Percentiles rank a stretch among this genome's conserved stretches.
phyloP scores from a whole-genome alignment of 2,888 invertebrate genomes.

The Scaptomyza caliginosa region DNA sequence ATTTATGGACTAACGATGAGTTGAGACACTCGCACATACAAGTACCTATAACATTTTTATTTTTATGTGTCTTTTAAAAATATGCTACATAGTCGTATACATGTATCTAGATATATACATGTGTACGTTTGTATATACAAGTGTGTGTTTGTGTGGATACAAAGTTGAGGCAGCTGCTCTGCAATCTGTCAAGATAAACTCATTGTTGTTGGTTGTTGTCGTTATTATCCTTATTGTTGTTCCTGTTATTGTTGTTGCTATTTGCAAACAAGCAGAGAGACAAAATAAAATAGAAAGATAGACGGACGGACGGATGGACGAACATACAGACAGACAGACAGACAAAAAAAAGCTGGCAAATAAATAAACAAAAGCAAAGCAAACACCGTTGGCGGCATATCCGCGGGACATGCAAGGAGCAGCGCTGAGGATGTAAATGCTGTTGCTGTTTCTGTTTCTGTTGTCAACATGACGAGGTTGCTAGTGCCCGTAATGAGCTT shows the following conservation, averaged over 20 bases:
- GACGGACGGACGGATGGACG: conserved; percentile 18
- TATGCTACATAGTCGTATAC: conserved; percentile 8
- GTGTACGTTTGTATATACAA: background rate
- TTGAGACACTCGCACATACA: background rate
- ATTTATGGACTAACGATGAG: conserved; percentile 8
- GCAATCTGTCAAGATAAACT: conserved; percentile 74
- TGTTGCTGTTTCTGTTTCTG: conserved; percentile 20
- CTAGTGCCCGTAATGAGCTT: conserved; percentile 69
- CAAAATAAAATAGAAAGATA: conserved; percentile 43
- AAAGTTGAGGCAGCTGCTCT: conserved; percentile 43
- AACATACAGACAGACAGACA: conserved; percentile 30
- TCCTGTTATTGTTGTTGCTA: conserved; percentile 42
- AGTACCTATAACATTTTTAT: conserved; percentile 10
- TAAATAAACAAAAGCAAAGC: conserved; percentile 73
- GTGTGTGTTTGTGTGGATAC: conserved; percentile 6
- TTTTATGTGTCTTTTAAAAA: conserved; percentile 6
- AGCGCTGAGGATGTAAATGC: conserved; percentile 33
- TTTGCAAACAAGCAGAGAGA: conserved; percentile 52
- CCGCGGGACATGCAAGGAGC: conserved; percentile 51
- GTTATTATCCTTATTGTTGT: conserved; percentile 57
- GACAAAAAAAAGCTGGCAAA: conserved; percentile 54
- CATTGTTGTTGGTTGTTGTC: conserved; percentile 64
- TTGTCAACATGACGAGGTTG: conserved; percentile 53
- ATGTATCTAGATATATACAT: conserved; percentile 1
- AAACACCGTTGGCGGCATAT: conserved; percentile 71